phyloP scores from a whole-genome alignment of 2,797 vertebrate genomes.

The Cynopterus sphinx region DNA sequence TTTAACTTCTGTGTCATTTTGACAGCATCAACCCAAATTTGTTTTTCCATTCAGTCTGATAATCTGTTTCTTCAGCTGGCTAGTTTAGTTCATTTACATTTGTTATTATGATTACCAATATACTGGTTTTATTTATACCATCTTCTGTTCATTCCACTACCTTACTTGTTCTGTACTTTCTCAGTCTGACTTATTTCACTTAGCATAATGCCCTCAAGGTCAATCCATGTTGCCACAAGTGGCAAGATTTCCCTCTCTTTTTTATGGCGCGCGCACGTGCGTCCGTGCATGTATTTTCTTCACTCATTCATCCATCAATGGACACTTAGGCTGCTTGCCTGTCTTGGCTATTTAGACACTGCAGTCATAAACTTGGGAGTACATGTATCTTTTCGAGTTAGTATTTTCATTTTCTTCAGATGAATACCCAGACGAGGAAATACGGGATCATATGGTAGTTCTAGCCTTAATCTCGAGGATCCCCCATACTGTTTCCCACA shows the following conservation, averaged over 20 bases:
- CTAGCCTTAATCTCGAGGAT: background rate
- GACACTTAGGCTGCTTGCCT: background rate
- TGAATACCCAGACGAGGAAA: background rate
- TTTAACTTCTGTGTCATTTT: background rate
- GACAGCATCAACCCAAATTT: background rate
- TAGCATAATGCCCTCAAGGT: too few relatives aligned
- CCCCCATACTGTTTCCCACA: background rate
- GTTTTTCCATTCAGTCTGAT: background rate
- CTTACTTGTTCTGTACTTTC: background rate
- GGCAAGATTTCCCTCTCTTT: too few relatives aligned
- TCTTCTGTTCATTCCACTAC: background rate
- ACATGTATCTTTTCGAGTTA: background rate
- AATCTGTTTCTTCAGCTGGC: background rate
- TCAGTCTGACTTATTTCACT: too few relatives aligned
- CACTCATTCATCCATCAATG: background rate
- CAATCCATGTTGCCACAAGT: too few relatives aligned
- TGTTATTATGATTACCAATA: background rate
- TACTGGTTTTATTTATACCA: background rate
- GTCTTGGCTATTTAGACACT: background rate
- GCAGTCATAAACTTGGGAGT: background rate
- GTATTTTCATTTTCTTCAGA: background rate
- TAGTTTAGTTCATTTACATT: background rate
- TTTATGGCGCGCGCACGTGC: too few relatives aligned
- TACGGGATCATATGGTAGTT: background rate
- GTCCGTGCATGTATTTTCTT: too few relatives aligned